Percentiles rank a stretch among this genome's conserved stretches.
These are phyloP conservation scores for Pteromalus puparum DNA, from an alignment of 1,140 invertebrate species.

Conservation along the genomic window DNA sequence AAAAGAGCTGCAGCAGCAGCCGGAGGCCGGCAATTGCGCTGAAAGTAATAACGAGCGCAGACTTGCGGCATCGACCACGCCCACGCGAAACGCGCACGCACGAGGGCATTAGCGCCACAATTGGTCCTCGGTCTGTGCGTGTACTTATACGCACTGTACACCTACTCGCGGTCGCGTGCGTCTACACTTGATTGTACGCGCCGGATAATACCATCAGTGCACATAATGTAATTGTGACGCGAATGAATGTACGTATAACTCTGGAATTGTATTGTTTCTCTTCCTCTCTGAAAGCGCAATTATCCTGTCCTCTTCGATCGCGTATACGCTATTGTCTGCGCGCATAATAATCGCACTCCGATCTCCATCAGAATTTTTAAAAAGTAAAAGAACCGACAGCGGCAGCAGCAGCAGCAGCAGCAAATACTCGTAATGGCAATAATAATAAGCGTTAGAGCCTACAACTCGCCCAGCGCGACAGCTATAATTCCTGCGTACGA, in stretches of 20 bases:
- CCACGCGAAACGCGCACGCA: constrained; percentile 54
- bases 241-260: not conserved
- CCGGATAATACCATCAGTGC: no score
- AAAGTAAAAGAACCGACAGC: not conserved
- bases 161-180: not conserved
- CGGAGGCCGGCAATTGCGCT: constrained; percentile 48
- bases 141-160: not conserved
- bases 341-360: not conserved
- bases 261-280: constrained; percentile 9
- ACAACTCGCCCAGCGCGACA: not conserved
- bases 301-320: no score
- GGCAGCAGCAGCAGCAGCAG: no score
- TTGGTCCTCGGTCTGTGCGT: constrained; percentile 51
- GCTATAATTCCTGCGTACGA: not conserved
- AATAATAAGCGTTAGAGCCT: not conserved
- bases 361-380: no score
- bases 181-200: no score
- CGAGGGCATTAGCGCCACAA: constrained; percentile 60
- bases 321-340: no score
- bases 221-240: constrained; percentile 34
- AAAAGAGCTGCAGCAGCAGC: not conserved
- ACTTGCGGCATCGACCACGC: constrained; percentile 57
- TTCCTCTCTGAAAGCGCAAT: no score
- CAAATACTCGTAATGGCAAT: not conserved
- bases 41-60: constrained; percentile 63